Conservation (phyloP, 2,113 vertebrate species). For the Monarcha castaneiventris region DNA sequence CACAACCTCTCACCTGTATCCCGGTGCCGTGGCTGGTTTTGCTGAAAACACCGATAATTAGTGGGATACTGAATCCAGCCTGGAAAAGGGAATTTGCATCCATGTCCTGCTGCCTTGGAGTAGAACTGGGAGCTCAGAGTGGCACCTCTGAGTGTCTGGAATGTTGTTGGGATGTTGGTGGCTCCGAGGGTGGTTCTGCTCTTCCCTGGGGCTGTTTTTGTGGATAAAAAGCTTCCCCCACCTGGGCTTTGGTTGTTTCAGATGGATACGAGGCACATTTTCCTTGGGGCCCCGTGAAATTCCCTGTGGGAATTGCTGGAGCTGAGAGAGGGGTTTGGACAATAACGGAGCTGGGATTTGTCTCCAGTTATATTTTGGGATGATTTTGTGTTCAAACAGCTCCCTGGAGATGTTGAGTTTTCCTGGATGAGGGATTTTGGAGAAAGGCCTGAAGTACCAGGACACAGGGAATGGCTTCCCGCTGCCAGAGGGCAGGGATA, state of each 20-base stretch:
- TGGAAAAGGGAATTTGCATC: background rate
- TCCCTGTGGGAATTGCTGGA: background rate
- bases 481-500: background rate
- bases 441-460: background rate
- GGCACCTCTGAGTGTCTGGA: fast-evolving
- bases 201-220: background rate
- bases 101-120: background rate
- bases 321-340: background rate
- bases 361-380: background rate
- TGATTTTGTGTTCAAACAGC: fast-evolving
- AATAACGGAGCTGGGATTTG: fast-evolving
- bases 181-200: background rate
- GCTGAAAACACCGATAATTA: background rate
- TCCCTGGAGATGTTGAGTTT: background rate
- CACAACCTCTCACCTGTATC: background rate
- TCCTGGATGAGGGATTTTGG: background rate
- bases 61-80: fast-evolving
- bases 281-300: fast-evolving
- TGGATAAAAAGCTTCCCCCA: background rate
- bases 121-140: background rate
- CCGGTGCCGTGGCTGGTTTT: background rate
- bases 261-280: fast-evolving
- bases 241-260: background rate
- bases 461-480: background rate
- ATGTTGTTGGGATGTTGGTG: background rate